These are phyloP conservation scores for Eclectus roratus DNA, from an alignment of 2,113 vertebrate species.

Conservation along the genomic window DNA sequence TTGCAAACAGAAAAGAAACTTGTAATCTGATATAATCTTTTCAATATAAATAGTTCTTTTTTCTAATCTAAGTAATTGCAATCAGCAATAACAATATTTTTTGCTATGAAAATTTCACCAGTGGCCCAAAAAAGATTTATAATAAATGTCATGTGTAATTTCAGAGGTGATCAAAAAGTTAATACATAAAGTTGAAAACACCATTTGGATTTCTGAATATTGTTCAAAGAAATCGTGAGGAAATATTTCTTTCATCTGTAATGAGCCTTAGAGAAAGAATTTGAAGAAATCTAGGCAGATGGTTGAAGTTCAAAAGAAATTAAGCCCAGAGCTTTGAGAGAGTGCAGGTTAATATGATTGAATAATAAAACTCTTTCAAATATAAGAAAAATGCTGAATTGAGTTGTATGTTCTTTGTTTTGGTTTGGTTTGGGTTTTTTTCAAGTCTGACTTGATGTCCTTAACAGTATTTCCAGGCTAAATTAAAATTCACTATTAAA, in stretches of 20 bases:
- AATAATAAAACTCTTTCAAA: neutral
- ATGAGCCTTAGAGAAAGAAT: neutral
- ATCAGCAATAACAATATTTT: neutral
- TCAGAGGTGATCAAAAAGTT: slow-evolving; percentile 22
- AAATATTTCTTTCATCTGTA: slow-evolving; percentile 52
- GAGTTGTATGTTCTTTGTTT: neutral
- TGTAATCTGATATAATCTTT: slow-evolving; percentile 9
- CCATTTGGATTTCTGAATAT: slow-evolving; percentile 14
- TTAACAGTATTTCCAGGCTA: neutral
- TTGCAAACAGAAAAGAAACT: neutral
- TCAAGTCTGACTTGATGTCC: neutral
- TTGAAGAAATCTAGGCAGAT: neutral
- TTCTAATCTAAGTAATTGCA: neutral
- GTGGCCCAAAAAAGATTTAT: neutral
- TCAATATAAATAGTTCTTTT: neutral
- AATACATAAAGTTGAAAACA: neutral
- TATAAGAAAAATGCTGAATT: neutral
- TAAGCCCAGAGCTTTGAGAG: slow-evolving; percentile 19
- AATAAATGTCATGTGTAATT: slow-evolving; percentile 41
- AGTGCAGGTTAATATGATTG: neutral
- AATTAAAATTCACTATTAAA: neutral
- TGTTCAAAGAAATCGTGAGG: neutral
- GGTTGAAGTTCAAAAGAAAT: slow-evolving; percentile 34
- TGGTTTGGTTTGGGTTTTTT: neutral
- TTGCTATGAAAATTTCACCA: neutral